A percentile compares a stretch with the other conserved stretches of the same genome.
Evolutionary conservation across 2,113 vertebrate species (phyloP).

Genomic region (Sturnira hondurensis): DNA sequence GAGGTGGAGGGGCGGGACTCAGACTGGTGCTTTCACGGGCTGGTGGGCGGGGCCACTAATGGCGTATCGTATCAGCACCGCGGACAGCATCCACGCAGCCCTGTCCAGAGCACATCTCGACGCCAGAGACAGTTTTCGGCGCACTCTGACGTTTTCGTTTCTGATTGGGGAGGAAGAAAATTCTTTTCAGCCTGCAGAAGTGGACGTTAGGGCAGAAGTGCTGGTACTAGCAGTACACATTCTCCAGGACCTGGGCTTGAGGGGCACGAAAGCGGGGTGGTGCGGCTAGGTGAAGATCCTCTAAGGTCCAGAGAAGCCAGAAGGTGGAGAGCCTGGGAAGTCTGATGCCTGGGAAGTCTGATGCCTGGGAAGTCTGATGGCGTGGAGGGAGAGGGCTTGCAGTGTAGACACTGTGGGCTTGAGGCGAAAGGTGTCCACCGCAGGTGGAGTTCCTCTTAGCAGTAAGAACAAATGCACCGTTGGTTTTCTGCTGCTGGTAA

Average conservation of each 20-base stretch:
- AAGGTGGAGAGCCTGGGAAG: not conserved
- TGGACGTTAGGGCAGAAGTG: not conserved
- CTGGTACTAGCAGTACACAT: not conserved
- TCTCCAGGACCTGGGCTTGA: not conserved
- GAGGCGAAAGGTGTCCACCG: not conserved
- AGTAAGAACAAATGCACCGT: too few relatives aligned
- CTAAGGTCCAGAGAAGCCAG: not conserved
- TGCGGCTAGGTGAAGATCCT: not conserved
- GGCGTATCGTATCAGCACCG: not conserved
- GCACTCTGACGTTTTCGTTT: not conserved
- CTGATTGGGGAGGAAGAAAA: not conserved
- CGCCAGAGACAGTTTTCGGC: not conserved
- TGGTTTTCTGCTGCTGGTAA: not conserved
- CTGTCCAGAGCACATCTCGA: fast-evolving
- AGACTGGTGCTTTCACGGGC: not conserved
- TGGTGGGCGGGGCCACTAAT: not conserved
- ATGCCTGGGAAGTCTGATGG: not conserved
- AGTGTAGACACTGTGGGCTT: not conserved
- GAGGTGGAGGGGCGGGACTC: not conserved
- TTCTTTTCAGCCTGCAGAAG: not conserved
- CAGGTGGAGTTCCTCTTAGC: not conserved
- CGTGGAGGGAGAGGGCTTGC: not conserved
- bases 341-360: too few relatives aligned
- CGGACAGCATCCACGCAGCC: not conserved
- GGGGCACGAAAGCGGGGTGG: too few relatives aligned